Conservation (phyloP, 2,888 invertebrate species). For the Taenaris catops region DNA sequence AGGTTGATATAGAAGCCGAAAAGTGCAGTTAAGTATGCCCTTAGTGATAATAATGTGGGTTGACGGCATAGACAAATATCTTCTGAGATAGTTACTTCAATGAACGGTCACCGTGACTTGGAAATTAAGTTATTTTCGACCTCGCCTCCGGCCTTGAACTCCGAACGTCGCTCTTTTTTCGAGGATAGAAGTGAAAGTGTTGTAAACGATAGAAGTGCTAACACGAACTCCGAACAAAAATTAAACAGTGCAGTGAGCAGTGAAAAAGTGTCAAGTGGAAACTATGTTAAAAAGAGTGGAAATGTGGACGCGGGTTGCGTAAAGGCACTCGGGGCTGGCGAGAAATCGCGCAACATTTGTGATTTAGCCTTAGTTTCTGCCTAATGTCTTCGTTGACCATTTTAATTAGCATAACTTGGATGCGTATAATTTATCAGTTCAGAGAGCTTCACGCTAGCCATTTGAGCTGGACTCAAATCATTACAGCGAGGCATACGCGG, state of each 20-base stretch:
- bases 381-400: constrained; percentile 54
- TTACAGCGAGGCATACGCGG: constrained; percentile 68
- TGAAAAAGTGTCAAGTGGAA: constrained; percentile 54
- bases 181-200: constrained; percentile 74
- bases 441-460: constrained; percentile 62
- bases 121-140: constrained; percentile 89
- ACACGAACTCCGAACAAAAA: constrained; percentile 54
- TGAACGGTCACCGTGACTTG: constrained; percentile 87
- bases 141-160: constrained; percentile 70
- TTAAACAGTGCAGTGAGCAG: constrained; percentile 66
- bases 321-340: constrained; percentile 46
- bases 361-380: constrained; percentile 77
- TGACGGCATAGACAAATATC: too few species aligned
- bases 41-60: too few species aligned
- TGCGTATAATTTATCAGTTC: constrained; percentile 49
- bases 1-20: too few species aligned
- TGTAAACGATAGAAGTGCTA: constrained; percentile 57
- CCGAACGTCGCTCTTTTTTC: constrained; percentile 68
- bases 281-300: constrained; percentile 56
- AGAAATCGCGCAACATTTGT: constrained; percentile 66
- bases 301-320: constrained; percentile 58
- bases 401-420: constrained; percentile 41
- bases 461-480: constrained; percentile 78
- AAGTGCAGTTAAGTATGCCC: too few species aligned
- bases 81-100: constrained; percentile 88